Percentiles rank a stretch among this genome's conserved stretches.
Evolutionary conservation across 2,888 invertebrate genomes (phyloP).

Genomic region (Diarsia brunnea): DNA sequence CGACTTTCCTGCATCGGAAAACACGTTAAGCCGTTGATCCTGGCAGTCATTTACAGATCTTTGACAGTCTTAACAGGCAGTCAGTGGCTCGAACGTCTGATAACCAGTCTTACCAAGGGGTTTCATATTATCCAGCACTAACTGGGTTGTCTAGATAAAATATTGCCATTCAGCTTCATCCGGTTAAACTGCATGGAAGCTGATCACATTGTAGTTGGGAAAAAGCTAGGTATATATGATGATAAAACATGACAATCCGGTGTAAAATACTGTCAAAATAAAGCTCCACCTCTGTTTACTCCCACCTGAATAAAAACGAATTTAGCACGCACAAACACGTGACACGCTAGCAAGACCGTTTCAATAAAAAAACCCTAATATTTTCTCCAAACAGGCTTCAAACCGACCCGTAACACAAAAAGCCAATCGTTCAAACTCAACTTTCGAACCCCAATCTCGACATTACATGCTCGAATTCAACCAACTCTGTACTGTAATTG

Average conservation of each 20-base stretch:
- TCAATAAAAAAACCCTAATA: slow-evolving; percentile 11
- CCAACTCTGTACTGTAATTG: slow-evolving; percentile 20
- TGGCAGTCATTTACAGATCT: too few relatives aligned
- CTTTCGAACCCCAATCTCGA: slow-evolving; percentile 7
- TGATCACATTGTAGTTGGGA: too few relatives aligned
- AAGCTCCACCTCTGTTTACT: not conserved
- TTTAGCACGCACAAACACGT: not conserved
- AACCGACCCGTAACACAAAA: not conserved
- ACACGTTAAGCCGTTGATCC: too few relatives aligned
- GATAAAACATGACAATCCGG: not conserved
- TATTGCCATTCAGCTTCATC: too few relatives aligned
- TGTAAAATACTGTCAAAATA: not conserved
- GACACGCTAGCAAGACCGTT: not conserved
- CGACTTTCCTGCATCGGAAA: too few relatives aligned
- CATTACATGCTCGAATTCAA: slow-evolving; percentile 41
- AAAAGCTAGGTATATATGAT: too few relatives aligned
- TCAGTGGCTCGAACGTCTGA: too few relatives aligned
- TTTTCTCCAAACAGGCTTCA: not conserved
- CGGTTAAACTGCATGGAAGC: too few relatives aligned
- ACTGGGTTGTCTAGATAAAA: too few relatives aligned
- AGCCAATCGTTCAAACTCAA: slow-evolving; percentile 5
- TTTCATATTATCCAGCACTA: too few relatives aligned
- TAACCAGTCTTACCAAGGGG: too few relatives aligned
- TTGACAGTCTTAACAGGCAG: too few relatives aligned
- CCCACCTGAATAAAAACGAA: not conserved